Evolutionary conservation across 2,797 vertebrate genomes (phyloP).

Genomic region (Gambusia yucatana): DNA sequence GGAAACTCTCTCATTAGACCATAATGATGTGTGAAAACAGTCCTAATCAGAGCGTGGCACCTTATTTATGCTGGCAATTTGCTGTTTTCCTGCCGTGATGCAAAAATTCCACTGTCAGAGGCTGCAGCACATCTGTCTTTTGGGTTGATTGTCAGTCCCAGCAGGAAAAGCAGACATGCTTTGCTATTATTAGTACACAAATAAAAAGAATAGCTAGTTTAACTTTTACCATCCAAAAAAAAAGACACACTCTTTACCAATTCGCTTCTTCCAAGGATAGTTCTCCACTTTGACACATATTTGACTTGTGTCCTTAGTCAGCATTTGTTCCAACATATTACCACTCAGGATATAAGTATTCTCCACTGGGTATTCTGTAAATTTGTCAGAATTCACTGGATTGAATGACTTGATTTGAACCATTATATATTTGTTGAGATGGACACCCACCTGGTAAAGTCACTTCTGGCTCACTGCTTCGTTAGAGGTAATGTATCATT

Average conservation of each 20-base stretch:
- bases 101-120: conserved; percentile 69
- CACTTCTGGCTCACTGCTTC: conserved; percentile 67
- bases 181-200: background rate
- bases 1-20: conserved; percentile 80
- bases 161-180: conserved; percentile 5
- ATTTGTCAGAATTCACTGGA: conserved; percentile 23
- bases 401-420: conserved; percentile 43
- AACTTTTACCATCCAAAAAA: conserved; percentile 8
- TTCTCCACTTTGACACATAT: conserved; percentile 33
- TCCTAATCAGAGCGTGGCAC: conserved; percentile 81
- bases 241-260: background rate
- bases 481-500: conserved; percentile 68
- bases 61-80: conserved; percentile 86
- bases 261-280: conserved; percentile 15
- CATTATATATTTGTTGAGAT: conserved; percentile 58
- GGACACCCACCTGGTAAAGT: conserved; percentile 60
- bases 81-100: conserved; percentile 76
- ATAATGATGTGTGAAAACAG: conserved; percentile 83
- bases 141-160: conserved; percentile 43
- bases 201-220: conserved; percentile 9
- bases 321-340: conserved; percentile 42
- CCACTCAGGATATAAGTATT: conserved; percentile 32
- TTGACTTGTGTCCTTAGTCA: conserved; percentile 28
- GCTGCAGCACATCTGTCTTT: conserved; percentile 60
- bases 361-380: conserved; percentile 20